A percentile compares a stretch with the other conserved stretches of the same genome.
phyloP scores from a whole-genome alignment of 2,888 invertebrate genomes.

The Ochlodes sylvanus region DNA sequence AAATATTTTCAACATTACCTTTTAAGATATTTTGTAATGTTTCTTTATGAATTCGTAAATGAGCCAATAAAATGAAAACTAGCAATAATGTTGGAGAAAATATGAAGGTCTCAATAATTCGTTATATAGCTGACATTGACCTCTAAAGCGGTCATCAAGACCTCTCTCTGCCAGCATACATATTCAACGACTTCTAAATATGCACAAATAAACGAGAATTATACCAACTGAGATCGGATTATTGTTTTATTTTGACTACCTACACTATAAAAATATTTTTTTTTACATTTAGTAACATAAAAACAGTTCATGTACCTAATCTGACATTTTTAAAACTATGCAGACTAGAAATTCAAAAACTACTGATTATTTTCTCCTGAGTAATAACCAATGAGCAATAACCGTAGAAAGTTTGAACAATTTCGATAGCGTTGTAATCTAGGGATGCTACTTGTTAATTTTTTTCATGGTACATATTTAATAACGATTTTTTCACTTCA shows the following conservation, averaged over 20 bases:
- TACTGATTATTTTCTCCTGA: too few relatives aligned
- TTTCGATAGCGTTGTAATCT: too few relatives aligned
- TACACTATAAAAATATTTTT: too few relatives aligned
- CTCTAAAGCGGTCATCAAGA: slow-evolving; percentile 68
- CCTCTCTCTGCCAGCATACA: slow-evolving; percentile 66
- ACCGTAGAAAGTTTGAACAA: too few relatives aligned
- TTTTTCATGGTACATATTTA: too few relatives aligned
- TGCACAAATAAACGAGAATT: slow-evolving; percentile 58
- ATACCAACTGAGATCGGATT: background rate
- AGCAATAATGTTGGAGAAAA: slow-evolving; percentile 2
- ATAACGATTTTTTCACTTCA: too few relatives aligned
- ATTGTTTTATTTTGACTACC: background rate
- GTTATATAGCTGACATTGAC: slow-evolving; percentile 74
- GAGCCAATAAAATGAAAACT: background rate
- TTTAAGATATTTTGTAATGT: background rate
- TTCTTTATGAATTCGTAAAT: background rate
- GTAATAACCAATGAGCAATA: too few relatives aligned
- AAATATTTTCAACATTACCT: too few relatives aligned
- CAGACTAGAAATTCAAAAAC: too few relatives aligned
- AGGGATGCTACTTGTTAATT: too few relatives aligned
- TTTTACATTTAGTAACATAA: too few relatives aligned
- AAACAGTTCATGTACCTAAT: background rate
- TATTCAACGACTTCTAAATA: slow-evolving; percentile 70
- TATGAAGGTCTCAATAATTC: slow-evolving; percentile 1
- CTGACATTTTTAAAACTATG: too few relatives aligned